A percentile compares a stretch with the other conserved stretches of the same genome.
Conservation (phyloP, 2,888 invertebrate species). For the Caenorhabditis japonica region DNA sequence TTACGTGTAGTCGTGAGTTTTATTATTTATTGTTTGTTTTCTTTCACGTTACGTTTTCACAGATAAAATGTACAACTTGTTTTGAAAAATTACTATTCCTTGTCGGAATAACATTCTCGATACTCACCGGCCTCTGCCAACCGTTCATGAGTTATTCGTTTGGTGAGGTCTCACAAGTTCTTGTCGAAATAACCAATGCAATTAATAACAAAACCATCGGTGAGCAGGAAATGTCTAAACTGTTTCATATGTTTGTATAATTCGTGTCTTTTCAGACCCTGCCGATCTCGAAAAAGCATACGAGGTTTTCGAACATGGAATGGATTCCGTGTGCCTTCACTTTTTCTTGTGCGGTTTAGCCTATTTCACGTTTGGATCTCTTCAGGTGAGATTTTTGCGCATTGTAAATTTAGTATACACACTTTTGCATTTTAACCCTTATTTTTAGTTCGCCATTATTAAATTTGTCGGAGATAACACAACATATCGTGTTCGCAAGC, state of each 20-base stretch:
- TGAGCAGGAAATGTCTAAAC: neutral
- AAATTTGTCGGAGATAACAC: constrained; percentile 78
- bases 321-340: constrained; percentile 31
- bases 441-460: constrained; percentile 71
- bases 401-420: neutral
- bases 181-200: constrained; percentile 47
- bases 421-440: neutral
- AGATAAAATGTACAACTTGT: constrained; percentile 61
- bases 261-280: constrained; percentile 25
- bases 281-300: constrained; percentile 47
- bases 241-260: neutral
- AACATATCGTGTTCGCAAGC: constrained; percentile 78
- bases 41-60: constrained; percentile 10
- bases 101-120: constrained; percentile 55
- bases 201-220: constrained; percentile 42
- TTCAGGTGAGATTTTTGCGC: constrained; percentile 10
- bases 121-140: constrained; percentile 59
- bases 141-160: constrained; percentile 56
- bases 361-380: constrained; percentile 41
- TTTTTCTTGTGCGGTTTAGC: constrained; percentile 35
- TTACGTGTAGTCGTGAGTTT: constrained; percentile 38
- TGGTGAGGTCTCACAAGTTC: constrained; percentile 50
- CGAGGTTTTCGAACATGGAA: constrained; percentile 28
- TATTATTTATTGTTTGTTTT: neutral
- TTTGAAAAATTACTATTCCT: constrained; percentile 58